Evolutionary conservation across 2,797 vertebrate genomes (phyloP), one percentile per base, ranked within the genome.

Genomic region (Sebastes hubbsi): DNA sequence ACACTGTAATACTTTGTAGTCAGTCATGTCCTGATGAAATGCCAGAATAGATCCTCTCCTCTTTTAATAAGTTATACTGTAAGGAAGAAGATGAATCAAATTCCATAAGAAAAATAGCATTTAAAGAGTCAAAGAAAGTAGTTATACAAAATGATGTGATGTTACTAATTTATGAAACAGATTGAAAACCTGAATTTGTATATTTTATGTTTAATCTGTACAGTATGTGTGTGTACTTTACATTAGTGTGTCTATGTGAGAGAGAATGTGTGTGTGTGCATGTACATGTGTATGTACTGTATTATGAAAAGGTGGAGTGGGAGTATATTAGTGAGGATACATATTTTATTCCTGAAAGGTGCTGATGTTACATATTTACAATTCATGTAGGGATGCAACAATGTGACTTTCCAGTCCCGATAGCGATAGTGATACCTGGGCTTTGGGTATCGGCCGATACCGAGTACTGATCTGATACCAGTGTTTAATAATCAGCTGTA

Each of bases 351-450:
- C 90, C 87, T 84, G 69, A 91, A 92, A 91, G 94, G 93, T 94
- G 94, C 93, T 94, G 85, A 92, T 86, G 88, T 92, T 87, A 90
- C 87, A 87, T 78, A 92, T 91, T 91, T 88, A 89, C 89, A 82
- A 66, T 72, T 82, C 75, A 75, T 68, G 25, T 54, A 20, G 46
- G 46, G 46, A 49, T 49, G 46, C 46, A 49, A 20, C 46, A 18
- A 49, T 49, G 18, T 18, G 16, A 49, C 18, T 8, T 49, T 49
- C 7, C 46, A 49, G 18, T 49, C 8, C 46, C 46, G 46, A 49
- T 49, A 49, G 7, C 8, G 46, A 49, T 20, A 49, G 46, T 18
- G 46, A 49, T 49, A 20, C 46, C 18, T 49, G 18, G 18, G 46
- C 46, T 20, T 49, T 49, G 46, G 46, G 46, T 49, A 49, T 49